Conservation (phyloP, 2,797 vertebrate genomes). For the Tympanoctomys barrerae region DNA sequence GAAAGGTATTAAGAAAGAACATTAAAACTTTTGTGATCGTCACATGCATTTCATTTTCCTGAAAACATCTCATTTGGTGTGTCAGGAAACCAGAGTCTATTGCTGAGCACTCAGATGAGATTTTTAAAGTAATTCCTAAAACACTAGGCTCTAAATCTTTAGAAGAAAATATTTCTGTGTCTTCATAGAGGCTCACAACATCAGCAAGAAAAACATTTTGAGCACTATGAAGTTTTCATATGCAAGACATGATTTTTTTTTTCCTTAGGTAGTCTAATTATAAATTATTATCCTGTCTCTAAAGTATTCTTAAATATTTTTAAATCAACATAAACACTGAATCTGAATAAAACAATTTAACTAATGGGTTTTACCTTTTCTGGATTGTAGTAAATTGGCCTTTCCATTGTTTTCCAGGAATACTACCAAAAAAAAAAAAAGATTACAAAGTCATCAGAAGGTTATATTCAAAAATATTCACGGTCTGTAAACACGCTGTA, state of each 20-base stretch:
- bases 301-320: constrained; percentile 42
- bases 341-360: constrained; percentile 28
- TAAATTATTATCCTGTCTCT: constrained; percentile 26
- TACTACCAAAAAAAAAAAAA: constrained; percentile 86
- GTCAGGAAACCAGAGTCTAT: constrained; percentile 34
- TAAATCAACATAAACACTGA: constrained; percentile 24
- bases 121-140: constrained; percentile 59
- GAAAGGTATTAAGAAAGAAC: constrained; percentile 34
- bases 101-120: background rate
- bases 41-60: constrained; percentile 22
- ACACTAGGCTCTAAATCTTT: background rate
- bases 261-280: background rate
- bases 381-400: constrained; percentile 90
- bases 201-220: background rate
- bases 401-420: constrained; percentile 92
- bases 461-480: constrained; percentile 65
- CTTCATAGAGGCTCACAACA: background rate
- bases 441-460: constrained; percentile 70
- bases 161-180: background rate
- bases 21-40: constrained; percentile 18
- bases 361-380: constrained; percentile 89
- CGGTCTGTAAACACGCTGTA: background rate
- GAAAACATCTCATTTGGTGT: constrained; percentile 1
- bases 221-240: background rate
- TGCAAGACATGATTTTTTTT: background rate